Evolutionary conservation across 2,797 vertebrate genomes (phyloP).

Genomic region (Bryconaethiops microstoma): DNA sequence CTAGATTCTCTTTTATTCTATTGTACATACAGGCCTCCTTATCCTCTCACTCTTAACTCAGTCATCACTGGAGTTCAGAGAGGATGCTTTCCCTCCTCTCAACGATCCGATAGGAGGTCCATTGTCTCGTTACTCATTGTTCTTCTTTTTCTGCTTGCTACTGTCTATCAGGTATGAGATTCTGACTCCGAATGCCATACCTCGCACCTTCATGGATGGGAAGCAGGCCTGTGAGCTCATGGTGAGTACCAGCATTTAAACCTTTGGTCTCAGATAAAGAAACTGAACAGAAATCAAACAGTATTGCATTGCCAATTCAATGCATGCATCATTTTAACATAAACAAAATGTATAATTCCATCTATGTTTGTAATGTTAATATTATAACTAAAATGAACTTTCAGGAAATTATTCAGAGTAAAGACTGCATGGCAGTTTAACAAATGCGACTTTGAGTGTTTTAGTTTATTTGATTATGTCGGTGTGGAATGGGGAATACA

Average conservation of each 20-base stretch:
- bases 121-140: not conserved
- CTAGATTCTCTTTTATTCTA: slow-evolving; percentile 8
- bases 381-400: too few relatives aligned
- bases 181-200: slow-evolving; percentile 86
- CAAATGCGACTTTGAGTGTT: not conserved
- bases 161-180: slow-evolving; percentile 81
- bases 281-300: not conserved
- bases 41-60: not conserved
- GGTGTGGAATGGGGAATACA: not conserved
- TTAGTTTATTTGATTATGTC: not conserved
- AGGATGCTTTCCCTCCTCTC: not conserved
- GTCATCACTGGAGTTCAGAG: not conserved
- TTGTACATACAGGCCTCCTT: slow-evolving; percentile 36
- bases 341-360: too few relatives aligned
- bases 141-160: slow-evolving; percentile 16
- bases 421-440: too few relatives aligned
- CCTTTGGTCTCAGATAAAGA: not conserved
- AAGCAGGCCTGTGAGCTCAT: slow-evolving; percentile 90
- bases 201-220: slow-evolving; percentile 90
- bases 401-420: too few relatives aligned
- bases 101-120: not conserved
- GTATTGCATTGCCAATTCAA: not conserved
- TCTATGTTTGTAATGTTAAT: too few relatives aligned
- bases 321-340: too few relatives aligned
- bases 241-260: slow-evolving; percentile 67